phyloP scores from a whole-genome alignment of 2,113 vertebrate species.

The Syrmaticus mikado region DNA sequence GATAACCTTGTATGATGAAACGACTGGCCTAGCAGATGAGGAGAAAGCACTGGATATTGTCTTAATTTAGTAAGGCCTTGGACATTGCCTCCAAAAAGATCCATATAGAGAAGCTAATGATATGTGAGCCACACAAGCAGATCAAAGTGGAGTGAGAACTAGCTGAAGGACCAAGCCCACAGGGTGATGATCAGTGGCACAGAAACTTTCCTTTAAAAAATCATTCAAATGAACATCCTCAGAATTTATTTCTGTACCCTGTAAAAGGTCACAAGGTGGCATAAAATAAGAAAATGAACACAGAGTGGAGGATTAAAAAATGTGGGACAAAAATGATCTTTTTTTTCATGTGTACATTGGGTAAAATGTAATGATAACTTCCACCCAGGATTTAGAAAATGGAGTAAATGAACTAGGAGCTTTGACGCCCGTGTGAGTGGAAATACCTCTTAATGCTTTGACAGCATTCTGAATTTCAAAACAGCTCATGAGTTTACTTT shows the following conservation, averaged over 20 bases:
- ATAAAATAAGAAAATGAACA: not conserved
- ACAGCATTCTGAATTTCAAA: not conserved
- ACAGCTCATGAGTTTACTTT: not conserved
- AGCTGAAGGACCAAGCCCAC: not conserved
- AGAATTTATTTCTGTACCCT: not conserved
- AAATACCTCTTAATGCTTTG: not conserved
- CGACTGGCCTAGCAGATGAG: not conserved
- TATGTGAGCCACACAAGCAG: not conserved
- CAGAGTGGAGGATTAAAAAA: not conserved
- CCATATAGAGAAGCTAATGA: not conserved
- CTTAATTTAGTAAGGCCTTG: not conserved
- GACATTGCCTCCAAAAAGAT: not conserved
- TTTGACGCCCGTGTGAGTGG: not conserved
- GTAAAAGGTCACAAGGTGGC: not conserved
- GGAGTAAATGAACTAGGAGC: not conserved
- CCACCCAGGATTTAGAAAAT: not conserved
- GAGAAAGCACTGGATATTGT: not conserved
- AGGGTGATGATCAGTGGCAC: not conserved
- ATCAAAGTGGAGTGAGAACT: not conserved
- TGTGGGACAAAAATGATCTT: not conserved
- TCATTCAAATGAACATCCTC: not conserved
- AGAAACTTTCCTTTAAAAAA: not conserved
- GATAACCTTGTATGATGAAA: not conserved
- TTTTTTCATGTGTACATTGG: not conserved
- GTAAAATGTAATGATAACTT: not conserved